These are phyloP conservation scores for Pedionomus torquatus DNA, from an alignment of 2,113 vertebrate species.

Conservation along the genomic window DNA sequence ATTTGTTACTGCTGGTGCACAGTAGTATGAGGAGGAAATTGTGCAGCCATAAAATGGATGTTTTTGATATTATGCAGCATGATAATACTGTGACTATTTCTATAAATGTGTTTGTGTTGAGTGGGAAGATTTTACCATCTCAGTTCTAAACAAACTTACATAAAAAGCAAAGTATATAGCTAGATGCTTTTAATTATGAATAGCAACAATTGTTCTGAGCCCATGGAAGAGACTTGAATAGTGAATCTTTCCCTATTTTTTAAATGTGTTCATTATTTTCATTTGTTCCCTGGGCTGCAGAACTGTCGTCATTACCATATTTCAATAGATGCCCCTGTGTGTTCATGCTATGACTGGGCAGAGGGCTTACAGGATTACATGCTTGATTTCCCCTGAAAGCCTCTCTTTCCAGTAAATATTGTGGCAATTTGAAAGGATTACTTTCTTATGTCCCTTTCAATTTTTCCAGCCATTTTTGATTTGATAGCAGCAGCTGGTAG, in stretches of 20 bases:
- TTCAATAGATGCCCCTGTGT: conserved; percentile 46
- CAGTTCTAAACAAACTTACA: neutral
- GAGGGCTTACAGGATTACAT: conserved; percentile 71
- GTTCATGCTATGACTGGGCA: conserved; percentile 45
- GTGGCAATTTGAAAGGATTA: conserved; percentile 75
- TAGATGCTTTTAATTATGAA: neutral
- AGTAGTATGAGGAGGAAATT: conserved; percentile 26
- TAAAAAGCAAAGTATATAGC: neutral
- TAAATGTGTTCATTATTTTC: conserved; percentile 4
- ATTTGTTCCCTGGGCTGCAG: conserved; percentile 16
- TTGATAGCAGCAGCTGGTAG: conserved; percentile 73
- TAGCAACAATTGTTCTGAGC: neutral
- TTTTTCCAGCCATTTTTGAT: conserved; percentile 72
- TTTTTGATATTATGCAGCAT: conserved; percentile 15
- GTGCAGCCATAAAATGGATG: conserved; percentile 31
- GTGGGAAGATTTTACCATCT: neutral
- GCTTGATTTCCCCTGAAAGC: conserved; percentile 72
- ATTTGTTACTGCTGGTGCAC: conserved; percentile 45
- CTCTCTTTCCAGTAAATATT: conserved; percentile 74
- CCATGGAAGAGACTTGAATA: neutral
- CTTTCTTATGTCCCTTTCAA: conserved; percentile 71
- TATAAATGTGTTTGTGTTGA: neutral
- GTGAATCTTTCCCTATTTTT: neutral
- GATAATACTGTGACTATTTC: conserved; percentile 13
- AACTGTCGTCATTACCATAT: conserved; percentile 58